Evolutionary conservation across 2,113 vertebrate genomes (phyloP).

Genomic region (Lophotis ruficrista): DNA sequence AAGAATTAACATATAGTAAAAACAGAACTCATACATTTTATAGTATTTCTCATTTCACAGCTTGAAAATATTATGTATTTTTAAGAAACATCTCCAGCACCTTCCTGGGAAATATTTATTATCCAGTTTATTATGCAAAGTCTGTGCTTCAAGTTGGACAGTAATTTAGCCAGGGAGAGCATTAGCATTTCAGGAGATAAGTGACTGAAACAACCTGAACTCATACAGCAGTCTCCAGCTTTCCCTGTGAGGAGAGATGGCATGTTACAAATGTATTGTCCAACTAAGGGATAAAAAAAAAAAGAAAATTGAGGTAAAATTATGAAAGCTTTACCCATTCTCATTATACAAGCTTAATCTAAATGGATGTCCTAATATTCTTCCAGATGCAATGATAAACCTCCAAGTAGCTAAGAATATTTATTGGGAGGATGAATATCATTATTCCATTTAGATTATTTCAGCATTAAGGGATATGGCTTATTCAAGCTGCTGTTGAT

Average conservation of each 20-base stretch:
- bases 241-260: conserved; percentile 18
- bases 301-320: conserved; percentile 25
- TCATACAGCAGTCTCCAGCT: not conserved
- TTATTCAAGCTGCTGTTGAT: conserved; percentile 67
- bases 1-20: not conserved
- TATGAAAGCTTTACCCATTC: conserved; percentile 49
- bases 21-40: not conserved
- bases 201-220: not conserved
- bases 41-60: not conserved
- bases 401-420: conserved; percentile 65
- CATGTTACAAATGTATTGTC: conserved; percentile 6
- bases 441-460: conserved; percentile 76
- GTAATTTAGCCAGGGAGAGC: not conserved
- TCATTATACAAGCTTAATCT: conserved; percentile 65
- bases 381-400: conserved; percentile 60
- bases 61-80: not conserved
- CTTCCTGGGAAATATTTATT: not conserved
- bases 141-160: not conserved
- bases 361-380: conserved; percentile 65
- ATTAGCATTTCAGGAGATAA: conserved; percentile 5
- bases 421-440: conserved; percentile 68
- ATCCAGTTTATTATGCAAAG: not conserved
- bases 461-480: conserved; percentile 72
- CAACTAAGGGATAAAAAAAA: conserved; percentile 40
- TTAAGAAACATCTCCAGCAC: not conserved